These are phyloP conservation scores for Clarias magur DNA, from an alignment of 2,113 vertebrate genomes.

Conservation along the genomic window DNA sequence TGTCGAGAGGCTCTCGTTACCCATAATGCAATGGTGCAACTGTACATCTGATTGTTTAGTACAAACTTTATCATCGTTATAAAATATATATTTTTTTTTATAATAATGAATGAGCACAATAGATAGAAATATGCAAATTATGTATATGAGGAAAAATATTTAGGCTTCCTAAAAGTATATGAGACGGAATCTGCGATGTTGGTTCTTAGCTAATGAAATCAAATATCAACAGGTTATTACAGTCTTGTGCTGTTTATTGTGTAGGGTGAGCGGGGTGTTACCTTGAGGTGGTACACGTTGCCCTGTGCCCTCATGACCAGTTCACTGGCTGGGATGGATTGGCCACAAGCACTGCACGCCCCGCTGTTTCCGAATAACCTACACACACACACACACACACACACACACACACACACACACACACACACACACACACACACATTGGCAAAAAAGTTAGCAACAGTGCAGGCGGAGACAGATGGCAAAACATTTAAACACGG, in stretches of 20 bases:
- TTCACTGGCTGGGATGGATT: conserved; percentile 98
- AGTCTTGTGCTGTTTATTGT: background rate
- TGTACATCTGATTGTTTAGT: background rate
- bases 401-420: conserved; percentile 20
- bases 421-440: conserved; percentile 19
- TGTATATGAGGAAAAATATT: background rate
- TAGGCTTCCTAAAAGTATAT: background rate
- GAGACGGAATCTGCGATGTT: background rate
- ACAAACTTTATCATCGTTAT: background rate
- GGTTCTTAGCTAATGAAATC: background rate
- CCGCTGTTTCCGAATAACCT: conserved; percentile 99
- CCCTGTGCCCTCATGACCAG: conserved; percentile 99
- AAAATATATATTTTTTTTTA: background rate
- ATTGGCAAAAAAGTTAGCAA: conserved; percentile 7
- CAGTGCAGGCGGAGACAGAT: background rate
- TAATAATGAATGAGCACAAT: background rate
- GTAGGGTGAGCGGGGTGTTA: conserved; percentile 59
- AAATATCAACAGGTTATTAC: background rate
- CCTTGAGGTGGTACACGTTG: conserved; percentile 99
- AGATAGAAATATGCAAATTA: background rate
- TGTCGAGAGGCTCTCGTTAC: conserved; percentile 24
- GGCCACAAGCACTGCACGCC: conserved; percentile 96
- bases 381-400: conserved; percentile 32
- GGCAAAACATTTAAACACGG: background rate
- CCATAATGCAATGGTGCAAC: conserved; percentile 22